phyloP scores from a whole-genome alignment of 2,888 invertebrate species.

The Mechanitis messenoides region DNA sequence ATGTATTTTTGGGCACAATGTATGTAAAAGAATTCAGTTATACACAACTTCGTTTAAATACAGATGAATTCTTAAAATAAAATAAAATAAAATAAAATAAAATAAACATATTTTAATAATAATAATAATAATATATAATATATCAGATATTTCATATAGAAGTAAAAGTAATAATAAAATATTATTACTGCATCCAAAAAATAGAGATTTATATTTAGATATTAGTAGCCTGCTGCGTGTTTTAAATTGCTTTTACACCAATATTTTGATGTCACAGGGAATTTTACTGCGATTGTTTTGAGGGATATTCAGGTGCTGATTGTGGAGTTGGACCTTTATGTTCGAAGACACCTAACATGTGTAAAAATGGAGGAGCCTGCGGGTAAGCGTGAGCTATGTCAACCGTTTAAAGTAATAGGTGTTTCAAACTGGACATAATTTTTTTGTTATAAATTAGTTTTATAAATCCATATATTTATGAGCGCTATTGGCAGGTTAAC shows the following conservation, averaged over 20 bases:
- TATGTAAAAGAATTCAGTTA: background rate
- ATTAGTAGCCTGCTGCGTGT: background rate
- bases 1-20: too few species aligned
- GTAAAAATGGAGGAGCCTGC: slow-evolving; percentile 90
- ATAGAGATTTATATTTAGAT: background rate
- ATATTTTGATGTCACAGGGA: slow-evolving; percentile 68
- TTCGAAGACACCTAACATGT: slow-evolving; percentile 76
- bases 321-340: slow-evolving; percentile 91
- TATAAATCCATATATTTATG: background rate
- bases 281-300: slow-evolving; percentile 88
- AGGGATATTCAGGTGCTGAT: slow-evolving; percentile 85
- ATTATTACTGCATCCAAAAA: too few species aligned
- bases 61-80: slow-evolving; percentile 23
- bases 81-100: too few species aligned
- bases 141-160: too few species aligned
- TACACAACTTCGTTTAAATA: slow-evolving; percentile 12
- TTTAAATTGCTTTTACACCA: background rate
- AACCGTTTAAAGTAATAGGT: slow-evolving; percentile 15
- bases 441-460: slow-evolving; percentile 9
- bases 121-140: too few species aligned
- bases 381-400: slow-evolving; percentile 76
- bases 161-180: too few species aligned
- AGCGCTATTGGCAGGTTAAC: too few species aligned
- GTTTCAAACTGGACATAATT: background rate
- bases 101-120: too few species aligned